Evolutionary conservation across 2,888 invertebrate genomes (phyloP), one percentile per base, ranked within the genome.

Genomic region (Macrophya annulata): DNA sequence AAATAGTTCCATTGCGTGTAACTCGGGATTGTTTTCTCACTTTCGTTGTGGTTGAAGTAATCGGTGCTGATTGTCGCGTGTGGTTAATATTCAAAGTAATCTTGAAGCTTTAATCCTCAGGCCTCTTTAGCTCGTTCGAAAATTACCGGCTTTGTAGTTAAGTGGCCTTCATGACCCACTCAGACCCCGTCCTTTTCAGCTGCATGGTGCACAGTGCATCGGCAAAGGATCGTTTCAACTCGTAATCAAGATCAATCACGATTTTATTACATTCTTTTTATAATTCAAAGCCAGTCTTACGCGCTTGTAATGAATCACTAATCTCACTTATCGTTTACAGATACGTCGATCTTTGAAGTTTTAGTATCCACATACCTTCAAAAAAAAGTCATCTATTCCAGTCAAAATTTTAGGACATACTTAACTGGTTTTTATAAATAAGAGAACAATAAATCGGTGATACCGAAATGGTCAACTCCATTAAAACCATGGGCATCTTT

Each of bases 51-150:
- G 21, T 17, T 37, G 43, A 31, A 62, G 81, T 81, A 81, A 62
- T 81, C 62, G 43, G 40, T 43, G 59, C 62, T 81, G 81, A 81
- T 81, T 81, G 81, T 81, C 81, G 81, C 81, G 81, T 81, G 81
- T 84, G 81, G 84, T 87, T 85, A 85, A 83, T 86, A 85, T 86
- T 86, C 62, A 74, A 86, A 77, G 81, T 74, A 86, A 87, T 86
- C 84, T 86, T 62, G 77, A 76, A 48, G 77, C 85, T 87, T 85
- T 84, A 86, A 87, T 85, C 48, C 31, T 3, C 51, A 68, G 65
- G 79, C 43, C 48, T 62, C 85, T 45, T 72, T 82, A 82, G 72
- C 68, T 62, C n/a, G 59, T 21, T 79, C 25, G 48, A 77, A 62
- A 71, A 72, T 72, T 85, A 25, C 85, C 37, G 82, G 86, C 81